Conservation (phyloP, 2,888 invertebrate genomes). For the Sinelater perroti region DNA sequence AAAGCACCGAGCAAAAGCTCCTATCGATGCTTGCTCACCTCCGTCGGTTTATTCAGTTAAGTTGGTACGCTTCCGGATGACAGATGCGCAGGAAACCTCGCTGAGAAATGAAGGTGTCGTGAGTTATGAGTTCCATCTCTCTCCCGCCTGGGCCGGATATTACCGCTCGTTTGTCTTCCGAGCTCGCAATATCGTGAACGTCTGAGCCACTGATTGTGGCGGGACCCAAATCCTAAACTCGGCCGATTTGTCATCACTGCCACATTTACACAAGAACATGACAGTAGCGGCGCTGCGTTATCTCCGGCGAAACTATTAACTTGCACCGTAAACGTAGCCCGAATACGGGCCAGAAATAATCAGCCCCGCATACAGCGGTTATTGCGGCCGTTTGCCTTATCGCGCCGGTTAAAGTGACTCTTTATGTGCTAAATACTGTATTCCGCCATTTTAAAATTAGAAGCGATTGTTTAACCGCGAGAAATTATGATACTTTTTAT, state of each 20-base stretch:
- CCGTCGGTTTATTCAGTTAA: conserved; percentile 36
- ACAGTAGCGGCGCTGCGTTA: conserved; percentile 37
- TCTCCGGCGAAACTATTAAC: conserved; percentile 37
- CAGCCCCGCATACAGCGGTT: conserved; percentile 46
- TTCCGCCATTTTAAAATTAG: conserved; percentile 56
- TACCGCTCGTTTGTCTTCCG: conserved; percentile 60
- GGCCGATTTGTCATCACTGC: conserved; percentile 53
- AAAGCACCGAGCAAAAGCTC: too few species aligned
- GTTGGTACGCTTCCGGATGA: conserved; percentile 45
- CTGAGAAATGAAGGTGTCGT: conserved; percentile 58
- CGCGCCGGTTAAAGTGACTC: conserved; percentile 52
- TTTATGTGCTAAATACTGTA: conserved; percentile 56
- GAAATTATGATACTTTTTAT: conserved; percentile 58
- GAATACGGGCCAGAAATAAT: conserved; percentile 39
- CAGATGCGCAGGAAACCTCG: conserved; percentile 48
- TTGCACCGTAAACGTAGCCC: conserved; percentile 38
- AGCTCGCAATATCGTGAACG: conserved; percentile 53
- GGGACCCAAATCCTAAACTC: conserved; percentile 54
- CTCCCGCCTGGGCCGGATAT: conserved; percentile 58
- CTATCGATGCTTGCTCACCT: conserved; percentile 28
- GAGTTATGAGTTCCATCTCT: conserved; percentile 58
- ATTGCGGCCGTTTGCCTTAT: conserved; percentile 51
- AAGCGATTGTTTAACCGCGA: conserved; percentile 57
- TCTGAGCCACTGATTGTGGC: conserved; percentile 50
- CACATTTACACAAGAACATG: conserved; percentile 40